Conservation (phyloP, 92 coral and sea anemone species). For the Zoanthus gigantus region DNA sequence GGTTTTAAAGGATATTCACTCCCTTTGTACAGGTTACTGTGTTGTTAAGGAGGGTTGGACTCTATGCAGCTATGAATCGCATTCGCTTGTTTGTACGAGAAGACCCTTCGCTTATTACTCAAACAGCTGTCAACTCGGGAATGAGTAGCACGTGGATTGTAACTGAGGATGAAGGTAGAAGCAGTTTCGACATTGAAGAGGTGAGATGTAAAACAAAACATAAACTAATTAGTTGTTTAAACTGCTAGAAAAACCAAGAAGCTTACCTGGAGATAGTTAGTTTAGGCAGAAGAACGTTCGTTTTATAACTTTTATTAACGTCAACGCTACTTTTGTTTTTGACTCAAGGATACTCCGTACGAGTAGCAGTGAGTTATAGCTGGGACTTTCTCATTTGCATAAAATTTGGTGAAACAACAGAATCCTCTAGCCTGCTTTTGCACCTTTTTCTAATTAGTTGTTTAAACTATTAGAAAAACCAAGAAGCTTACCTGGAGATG, state of each 20-base stretch:
- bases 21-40: constrained; percentile 49
- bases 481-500: not conserved
- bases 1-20: not conserved
- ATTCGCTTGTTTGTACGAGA: constrained; percentile 65
- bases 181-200: constrained; percentile 64
- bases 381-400: no score
- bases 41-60: constrained; percentile 45
- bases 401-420: no score
- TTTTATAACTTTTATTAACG: no score
- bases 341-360: no score
- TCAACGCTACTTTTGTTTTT: no score
- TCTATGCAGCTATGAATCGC: constrained; percentile 63
- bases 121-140: constrained; percentile 52
- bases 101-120: constrained; percentile 55
- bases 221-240: not conserved
- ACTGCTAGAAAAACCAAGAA: not conserved
- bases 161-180: constrained; percentile 55
- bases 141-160: constrained; percentile 71
- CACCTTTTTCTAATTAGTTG: not conserved
- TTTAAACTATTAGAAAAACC: not conserved
- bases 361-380: no score
- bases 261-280: no score
- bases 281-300: no score
- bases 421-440: no score
- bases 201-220: constrained; percentile 27